Base-by-base conservation (phyloP, 2,797 vertebrate genomes). In the Smutsia temminckii region DNA sequence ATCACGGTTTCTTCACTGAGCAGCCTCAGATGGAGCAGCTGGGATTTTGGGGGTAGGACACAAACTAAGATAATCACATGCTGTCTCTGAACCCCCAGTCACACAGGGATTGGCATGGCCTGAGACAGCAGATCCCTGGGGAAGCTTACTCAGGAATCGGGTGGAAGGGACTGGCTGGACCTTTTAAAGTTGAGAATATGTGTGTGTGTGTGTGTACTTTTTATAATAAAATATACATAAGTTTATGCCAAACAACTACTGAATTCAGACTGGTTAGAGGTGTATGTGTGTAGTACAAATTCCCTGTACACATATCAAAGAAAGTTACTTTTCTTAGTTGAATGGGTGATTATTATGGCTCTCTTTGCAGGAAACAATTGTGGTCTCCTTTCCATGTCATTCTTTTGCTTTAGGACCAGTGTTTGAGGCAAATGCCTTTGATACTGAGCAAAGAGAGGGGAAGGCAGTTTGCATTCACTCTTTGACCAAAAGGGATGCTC, bases 381-480 rank as follows among this genome's bases (percentile, higher is more conserved):
- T 17, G 74, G 78, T 71, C 61, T 55, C 32, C 75, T 55, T 89
- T 66, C 2, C 0, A 12, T 27, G 74, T 11, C 4, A 16, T 78
- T 74, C 61, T 95, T 94, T 79, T 49, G 69, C 94, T 93, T 71
- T 37, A 6, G 89, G 64, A 79, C 69, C 78, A 61, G 55, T n/a
- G 34, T 86, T n/a, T 12, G 74, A 83, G 85, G 85, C 74, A 16
- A 27, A 69, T 6, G 66, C 78, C 75, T 94, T 71, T 93, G 86
- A 57, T 37, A 40, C 40, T 8, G 8, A 57, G 93, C 66, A 68
- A 49, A 89, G 86, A 85, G 93, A 89, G 21, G 57, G 12, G 51
- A 87, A 9, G 49, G 71, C 59, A 68, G 57, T 85, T 72, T 85
- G 90, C 87, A 63, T 85, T 85, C 77, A 8, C 63, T 84, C 81